Base-by-base conservation (phyloP, 2,113 vertebrate species). In the Nycticorax nycticorax region DNA sequence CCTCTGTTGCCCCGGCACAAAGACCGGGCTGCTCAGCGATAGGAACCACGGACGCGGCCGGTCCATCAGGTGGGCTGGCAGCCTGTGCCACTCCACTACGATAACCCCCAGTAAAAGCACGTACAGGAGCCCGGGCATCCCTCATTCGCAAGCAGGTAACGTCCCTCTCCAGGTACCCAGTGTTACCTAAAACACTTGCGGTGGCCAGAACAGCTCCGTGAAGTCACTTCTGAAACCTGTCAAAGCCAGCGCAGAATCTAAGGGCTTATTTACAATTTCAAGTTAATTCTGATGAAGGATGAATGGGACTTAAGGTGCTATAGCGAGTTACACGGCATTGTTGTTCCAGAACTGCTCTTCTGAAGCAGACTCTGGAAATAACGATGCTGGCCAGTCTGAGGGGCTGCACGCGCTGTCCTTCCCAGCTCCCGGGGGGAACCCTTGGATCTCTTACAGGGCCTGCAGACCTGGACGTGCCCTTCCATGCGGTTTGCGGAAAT, bases 1-100 rank as follows among this genome's bases (percentile, higher is more conserved):
- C 5, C 14, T 7, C 53, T 26, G 39, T 22, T 3, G 50, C 26
- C 35, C 28, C 8, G 20, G 63, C 41, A 43, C 39, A 62, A 11
- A 12, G 22, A 22, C 9, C 15, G 8, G 57, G n/a, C 55, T 37
- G 32, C 10, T 69, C 33, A 9, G 73, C 33, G 7, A 3, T 3
- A 8, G 0, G 24, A 39, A 72, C 27, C 4, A 1, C 14, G 20
- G 9, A 45, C 2, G 9, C 3, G 28, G 30, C 12, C 1, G 1
- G 35, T 27, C 14, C 14, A 12, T 12, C 41, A 26, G 35, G 41
- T 8, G 59, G 63, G 22, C 60, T 2, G 33, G 62, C 48, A 64
- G 48, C 10, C 33, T 26, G 48, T 39, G 27, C 55, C 16, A 16
- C 14, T 14, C 17, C 55, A 35, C 21, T 28, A 33, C 48, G 57